A percentile compares a stretch with the other conserved stretches of the same genome.
Conservation (phyloP, 2,113 vertebrate genomes). For the Embiotoca jacksoni region DNA sequence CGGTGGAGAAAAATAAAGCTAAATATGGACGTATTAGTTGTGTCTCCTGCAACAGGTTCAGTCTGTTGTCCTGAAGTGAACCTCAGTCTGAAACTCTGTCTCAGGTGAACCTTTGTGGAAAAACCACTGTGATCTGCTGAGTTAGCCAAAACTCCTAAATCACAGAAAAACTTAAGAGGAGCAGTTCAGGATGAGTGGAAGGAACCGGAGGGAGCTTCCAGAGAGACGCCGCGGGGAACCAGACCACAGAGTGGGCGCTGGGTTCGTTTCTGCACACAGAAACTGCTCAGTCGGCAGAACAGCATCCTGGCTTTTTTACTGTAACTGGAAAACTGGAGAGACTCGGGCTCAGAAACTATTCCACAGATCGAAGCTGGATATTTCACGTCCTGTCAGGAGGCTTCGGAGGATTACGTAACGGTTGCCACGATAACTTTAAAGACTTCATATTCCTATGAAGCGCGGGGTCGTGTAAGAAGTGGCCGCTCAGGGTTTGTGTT, state of each 20-base stretch:
- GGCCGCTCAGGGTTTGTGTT: too few relatives aligned
- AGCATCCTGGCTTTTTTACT: slow-evolving; percentile 26
- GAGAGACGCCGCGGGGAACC: too few relatives aligned
- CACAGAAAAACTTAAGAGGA: not conserved
- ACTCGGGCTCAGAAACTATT: not conserved
- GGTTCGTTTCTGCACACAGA: slow-evolving; percentile 26
- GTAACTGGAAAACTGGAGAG: slow-evolving; percentile 12
- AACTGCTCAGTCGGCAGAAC: slow-evolving; percentile 52
- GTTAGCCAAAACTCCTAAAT: slow-evolving; percentile 2
- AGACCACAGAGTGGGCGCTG: not conserved
- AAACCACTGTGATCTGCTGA: not conserved
- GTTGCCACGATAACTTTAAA: not conserved
- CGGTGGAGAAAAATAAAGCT: not conserved
- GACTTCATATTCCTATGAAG: too few relatives aligned
- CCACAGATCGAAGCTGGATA: not conserved
- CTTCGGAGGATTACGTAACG: not conserved
- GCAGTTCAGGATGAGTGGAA: too few relatives aligned
- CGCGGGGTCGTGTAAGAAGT: too few relatives aligned
- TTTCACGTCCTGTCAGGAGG: not conserved
- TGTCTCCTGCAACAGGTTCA: not conserved
- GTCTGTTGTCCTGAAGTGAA: slow-evolving; percentile 3
- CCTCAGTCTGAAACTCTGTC: not conserved
- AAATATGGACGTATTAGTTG: not conserved
- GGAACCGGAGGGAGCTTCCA: too few relatives aligned
- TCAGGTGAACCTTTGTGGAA: slow-evolving; percentile 12